Base-by-base conservation (phyloP, 2,888 invertebrate genomes). In the Clivina fossor region DNA sequence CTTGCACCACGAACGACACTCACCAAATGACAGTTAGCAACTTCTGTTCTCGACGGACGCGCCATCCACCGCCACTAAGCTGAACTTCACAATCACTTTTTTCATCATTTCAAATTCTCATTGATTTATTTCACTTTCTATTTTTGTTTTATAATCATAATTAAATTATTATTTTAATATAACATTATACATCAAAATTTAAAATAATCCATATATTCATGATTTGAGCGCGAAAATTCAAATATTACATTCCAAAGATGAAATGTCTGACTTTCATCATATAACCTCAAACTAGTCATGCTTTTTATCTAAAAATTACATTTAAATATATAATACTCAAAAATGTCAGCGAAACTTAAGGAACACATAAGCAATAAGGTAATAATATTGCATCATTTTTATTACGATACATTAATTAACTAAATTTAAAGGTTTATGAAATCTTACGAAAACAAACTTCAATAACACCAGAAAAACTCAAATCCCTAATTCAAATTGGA, bases 281-380 rank as follows among this genome's bases (percentile, higher is more conserved):
- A n/a, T n/a, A n/a, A n/a, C n/a, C n/a, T n/a, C n/a, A n/a, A n/a
- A n/a, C n/a, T n/a, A n/a, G n/a, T n/a, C n/a, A n/a, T n/a, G n/a
- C n/a, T n/a, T n/a, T n/a, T n/a, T n/a, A n/a, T n/a, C n/a, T n/a
- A n/a, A n/a, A 26, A 18, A 49, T 22, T 38, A 26, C 22, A 8
- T 22, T 2, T 37, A 9, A 22, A 18, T 20, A 32, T 20, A 20
- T 38, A 55, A 33, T 13, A 32, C 40, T 41, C 11, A 50, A 41
- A 7, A 51, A 74, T 74, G 74, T 68, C 72, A 8, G 66, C 69
- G 47, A 73, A 73, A 67, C 63, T 74, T 50, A 73, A 73, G 66
- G 60, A 73, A 30, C 72, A 73, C 59, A 60, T 74, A 46, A 71
- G 71, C 35, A 66, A 71, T 46, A 73, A 73, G 67, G 73, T 72